A percentile compares a stretch with the other conserved stretches of the same genome.
phyloP scores from a whole-genome alignment of 2,113 vertebrate genomes.

The Ascaphus truei region DNA sequence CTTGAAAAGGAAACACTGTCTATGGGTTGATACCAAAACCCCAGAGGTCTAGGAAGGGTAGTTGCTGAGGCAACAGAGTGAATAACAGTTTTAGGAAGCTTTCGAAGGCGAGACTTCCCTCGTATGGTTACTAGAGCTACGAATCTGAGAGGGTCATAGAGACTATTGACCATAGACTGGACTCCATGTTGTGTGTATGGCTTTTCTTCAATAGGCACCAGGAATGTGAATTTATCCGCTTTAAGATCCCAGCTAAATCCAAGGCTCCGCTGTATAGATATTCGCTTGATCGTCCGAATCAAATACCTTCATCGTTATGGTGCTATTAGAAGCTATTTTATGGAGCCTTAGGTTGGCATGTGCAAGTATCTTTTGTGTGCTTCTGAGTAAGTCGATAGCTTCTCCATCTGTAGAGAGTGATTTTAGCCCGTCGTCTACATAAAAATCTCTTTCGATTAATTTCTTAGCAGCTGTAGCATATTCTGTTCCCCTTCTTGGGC shows the following conservation, averaged over 20 bases:
- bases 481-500: too few relatives aligned
- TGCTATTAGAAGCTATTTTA: not conserved
- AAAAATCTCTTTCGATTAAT: not conserved
- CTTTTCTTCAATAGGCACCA: too few relatives aligned
- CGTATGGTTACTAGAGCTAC: too few relatives aligned
- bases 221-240: slow-evolving; percentile 24
- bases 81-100: too few relatives aligned
- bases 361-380: not conserved
- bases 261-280: slow-evolving; percentile 7
- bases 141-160: not conserved
- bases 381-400: not conserved
- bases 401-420: slow-evolving; percentile 6
- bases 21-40: too few relatives aligned
- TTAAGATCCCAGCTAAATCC: not conserved
- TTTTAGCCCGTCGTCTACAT: slow-evolving; percentile 27
- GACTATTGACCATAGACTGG: not conserved
- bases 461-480: not conserved
- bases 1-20: too few relatives aligned
- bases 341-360: not conserved
- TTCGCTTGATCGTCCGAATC: not conserved
- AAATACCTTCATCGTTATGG: not conserved
- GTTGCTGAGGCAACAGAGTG: too few relatives aligned
- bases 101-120: too few relatives aligned
- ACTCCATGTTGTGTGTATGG: not conserved
- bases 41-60: too few relatives aligned